These are phyloP conservation scores for Brenthis hecate DNA, from an alignment of 2,888 invertebrate genomes.

Conservation along the genomic window DNA sequence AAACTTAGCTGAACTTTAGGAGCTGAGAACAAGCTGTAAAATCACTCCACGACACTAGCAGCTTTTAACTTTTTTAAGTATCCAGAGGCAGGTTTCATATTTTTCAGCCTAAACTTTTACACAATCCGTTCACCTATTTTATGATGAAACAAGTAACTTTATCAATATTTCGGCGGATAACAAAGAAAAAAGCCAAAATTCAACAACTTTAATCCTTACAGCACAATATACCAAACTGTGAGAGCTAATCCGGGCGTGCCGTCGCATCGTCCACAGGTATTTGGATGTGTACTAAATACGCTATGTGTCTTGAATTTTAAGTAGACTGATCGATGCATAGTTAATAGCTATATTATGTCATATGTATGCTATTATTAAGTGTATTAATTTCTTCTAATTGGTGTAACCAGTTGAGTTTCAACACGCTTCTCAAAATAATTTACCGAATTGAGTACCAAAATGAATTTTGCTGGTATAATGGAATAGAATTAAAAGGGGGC, in stretches of 20 bases:
- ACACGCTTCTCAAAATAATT: too few relatives aligned
- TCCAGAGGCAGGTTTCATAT: background rate
- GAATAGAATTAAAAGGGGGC: too few relatives aligned
- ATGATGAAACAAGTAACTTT: slow-evolving; percentile 14
- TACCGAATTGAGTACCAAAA: too few relatives aligned
- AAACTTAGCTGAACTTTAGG: too few relatives aligned
- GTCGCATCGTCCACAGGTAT: slow-evolving; percentile 31
- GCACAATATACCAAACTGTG: slow-evolving; percentile 9
- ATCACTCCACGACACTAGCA: too few relatives aligned
- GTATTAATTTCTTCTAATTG: too few relatives aligned
- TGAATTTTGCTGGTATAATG: too few relatives aligned
- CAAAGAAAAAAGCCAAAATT: slow-evolving; percentile 11
- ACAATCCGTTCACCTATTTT: slow-evolving; percentile 4
- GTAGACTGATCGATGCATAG: slow-evolving; percentile 2
- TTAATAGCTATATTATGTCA: background rate
- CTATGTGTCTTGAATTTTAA: slow-evolving; percentile 26
- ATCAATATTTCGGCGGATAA: slow-evolving; percentile 9
- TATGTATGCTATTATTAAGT: background rate
- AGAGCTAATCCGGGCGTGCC: slow-evolving; percentile 30
- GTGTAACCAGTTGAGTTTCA: too few relatives aligned
- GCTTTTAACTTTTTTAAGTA: background rate
- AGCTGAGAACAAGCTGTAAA: too few relatives aligned
- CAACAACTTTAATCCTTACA: slow-evolving; percentile 5
- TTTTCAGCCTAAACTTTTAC: slow-evolving; percentile 4
- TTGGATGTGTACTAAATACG: slow-evolving; percentile 22